Base-by-base conservation (phyloP, 2,797 vertebrate genomes). In the Furcifer pardalis region DNA sequence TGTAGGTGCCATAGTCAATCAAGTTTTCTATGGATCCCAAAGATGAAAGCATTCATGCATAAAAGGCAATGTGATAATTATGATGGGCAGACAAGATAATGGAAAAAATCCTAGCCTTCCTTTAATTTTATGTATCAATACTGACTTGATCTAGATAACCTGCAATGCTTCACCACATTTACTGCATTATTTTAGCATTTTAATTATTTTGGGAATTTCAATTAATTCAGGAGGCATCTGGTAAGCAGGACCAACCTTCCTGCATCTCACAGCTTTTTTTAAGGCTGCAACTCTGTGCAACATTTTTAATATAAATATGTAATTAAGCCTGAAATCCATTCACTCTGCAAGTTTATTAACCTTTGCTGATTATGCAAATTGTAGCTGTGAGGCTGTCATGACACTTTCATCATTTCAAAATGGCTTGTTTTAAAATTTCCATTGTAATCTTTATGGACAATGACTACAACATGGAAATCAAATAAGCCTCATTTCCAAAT, bases 1-100 rank as follows among this genome's bases (percentile, higher is more conserved):
- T 97, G 95, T 96, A 97, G 95, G 95, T 95, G 87, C 94, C 95
- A 96, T 95, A 97, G 96, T 97, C 96, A 97, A 97, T 97, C 97
- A 97, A 96, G 94, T 97, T 97, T 97, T 97, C 96, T 97, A 96
- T 94, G 94, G 94, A 95, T 96, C 95, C 92, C 92, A 96, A 94
- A 97, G 96, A 97, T 95, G 95, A 96, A 97, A 94, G 96, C 96
- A 96, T 92, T 94, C 96, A 96, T 94, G 97, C 97, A 97, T 97
- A 97, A 97, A 97, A 96, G 96, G 96, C 96, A 96, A 95, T 92
- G 93, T 94, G 95, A 96, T 96, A 97, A 97, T 97, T 97, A 97
- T 93, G 95, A 97, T 95, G 94, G 94, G 94, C 93, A 97, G 97
- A 97, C 96, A 97, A 97, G 96, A 97, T 97, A 98, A 97, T 97